A percentile compares a stretch with the other conserved stretches of the same genome.
Conservation (phyloP, 2,888 invertebrate species). For the Malthinus seriepunctatus region DNA sequence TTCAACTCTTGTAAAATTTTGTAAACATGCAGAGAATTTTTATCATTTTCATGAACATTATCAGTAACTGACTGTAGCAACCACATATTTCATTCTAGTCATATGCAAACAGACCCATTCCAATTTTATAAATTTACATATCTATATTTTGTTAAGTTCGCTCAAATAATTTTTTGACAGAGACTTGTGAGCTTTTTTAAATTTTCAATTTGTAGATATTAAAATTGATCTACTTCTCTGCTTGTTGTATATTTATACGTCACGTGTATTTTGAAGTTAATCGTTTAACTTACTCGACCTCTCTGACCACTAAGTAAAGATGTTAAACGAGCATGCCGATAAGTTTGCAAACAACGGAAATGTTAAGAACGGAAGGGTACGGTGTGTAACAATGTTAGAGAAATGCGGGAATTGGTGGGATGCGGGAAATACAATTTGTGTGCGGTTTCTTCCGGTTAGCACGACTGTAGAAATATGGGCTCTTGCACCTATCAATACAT, state of each 20-base stretch:
- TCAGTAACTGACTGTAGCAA: too few relatives aligned
- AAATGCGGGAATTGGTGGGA: conserved; percentile 21
- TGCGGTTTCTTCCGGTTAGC: conserved; percentile 34
- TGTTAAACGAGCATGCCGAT: conserved; percentile 27
- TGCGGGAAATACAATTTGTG: conserved; percentile 32
- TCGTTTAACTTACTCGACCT: conserved; percentile 21
- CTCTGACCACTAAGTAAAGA: conserved; percentile 24
- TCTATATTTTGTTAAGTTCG: conserved; percentile 13
- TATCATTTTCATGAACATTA: too few relatives aligned
- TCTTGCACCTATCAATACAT: conserved; percentile 34
- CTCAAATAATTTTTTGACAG: conserved; percentile 18
- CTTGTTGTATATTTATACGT: background rate
- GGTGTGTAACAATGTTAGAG: conserved; percentile 21
- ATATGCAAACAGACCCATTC: conserved; percentile 15
- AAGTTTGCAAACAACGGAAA: conserved; percentile 25
- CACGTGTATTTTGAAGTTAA: conserved; percentile 11
- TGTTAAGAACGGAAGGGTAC: conserved; percentile 24
- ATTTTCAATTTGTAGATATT: background rate
- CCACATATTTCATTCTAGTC: background rate
- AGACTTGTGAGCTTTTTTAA: conserved; percentile 6
- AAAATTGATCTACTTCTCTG: conserved; percentile 7
- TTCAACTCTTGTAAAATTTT: too few relatives aligned
- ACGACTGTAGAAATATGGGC: conserved; percentile 30
- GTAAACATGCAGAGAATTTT: too few relatives aligned
- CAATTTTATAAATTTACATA: conserved; percentile 11